Conservation (phyloP, 2,113 vertebrate species). For the Gadus chalcogrammus region DNA sequence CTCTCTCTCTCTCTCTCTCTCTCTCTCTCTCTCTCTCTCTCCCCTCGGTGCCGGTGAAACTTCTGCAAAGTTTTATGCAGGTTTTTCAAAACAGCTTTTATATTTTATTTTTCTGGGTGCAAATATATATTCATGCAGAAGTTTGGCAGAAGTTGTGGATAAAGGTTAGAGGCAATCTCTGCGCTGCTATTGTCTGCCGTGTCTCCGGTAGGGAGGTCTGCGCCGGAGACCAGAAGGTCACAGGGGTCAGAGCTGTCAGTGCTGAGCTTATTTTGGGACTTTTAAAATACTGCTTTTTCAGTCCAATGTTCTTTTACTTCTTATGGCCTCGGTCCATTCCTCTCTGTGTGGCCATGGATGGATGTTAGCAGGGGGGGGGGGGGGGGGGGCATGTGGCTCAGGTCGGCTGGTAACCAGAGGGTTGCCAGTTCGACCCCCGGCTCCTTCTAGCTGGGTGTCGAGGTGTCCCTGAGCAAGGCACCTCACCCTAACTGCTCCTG, state of each 20-base stretch:
- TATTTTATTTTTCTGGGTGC: constrained; percentile 3
- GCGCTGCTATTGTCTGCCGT: constrained; percentile 1
- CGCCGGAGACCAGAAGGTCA: constrained; percentile 17
- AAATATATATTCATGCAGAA: constrained; percentile 7
- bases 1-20: too few relatives aligned
- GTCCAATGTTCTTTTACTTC: constrained; percentile 21
- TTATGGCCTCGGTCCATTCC: neutral
- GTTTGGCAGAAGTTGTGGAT: neutral
- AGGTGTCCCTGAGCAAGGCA: too few relatives aligned
- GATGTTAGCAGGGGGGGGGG: too few relatives aligned
- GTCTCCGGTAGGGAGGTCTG: constrained; percentile 2
- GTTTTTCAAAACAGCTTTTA: neutral
- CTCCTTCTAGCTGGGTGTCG: too few relatives aligned
- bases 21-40: neutral
- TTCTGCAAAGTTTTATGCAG: too few relatives aligned
- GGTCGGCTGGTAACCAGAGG: too few relatives aligned
- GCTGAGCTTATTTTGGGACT: constrained; percentile 10
- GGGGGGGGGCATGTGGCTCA: too few relatives aligned
- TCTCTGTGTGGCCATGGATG: neutral
- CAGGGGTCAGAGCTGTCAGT: constrained; percentile 27
- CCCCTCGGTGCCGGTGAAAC: too few relatives aligned
- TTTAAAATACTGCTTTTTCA: constrained; percentile 26
- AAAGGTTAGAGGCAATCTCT: constrained; percentile 15
- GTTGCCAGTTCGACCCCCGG: too few relatives aligned
- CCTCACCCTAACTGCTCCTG: too few relatives aligned